Evolutionary conservation across 2,888 invertebrate genomes (phyloP).

Genomic region (Pyrgus malvae): DNA sequence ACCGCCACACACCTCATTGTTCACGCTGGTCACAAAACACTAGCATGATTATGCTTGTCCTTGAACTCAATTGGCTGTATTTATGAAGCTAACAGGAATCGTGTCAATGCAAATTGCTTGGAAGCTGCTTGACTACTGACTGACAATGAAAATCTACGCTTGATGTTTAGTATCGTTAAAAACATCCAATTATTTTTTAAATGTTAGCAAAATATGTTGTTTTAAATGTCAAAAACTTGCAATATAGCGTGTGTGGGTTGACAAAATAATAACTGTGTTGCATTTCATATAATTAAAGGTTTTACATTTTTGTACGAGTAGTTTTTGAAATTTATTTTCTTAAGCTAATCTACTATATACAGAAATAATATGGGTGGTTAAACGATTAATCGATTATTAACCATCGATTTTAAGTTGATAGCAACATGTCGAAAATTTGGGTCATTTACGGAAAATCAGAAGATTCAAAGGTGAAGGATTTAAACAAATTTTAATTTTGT

Average conservation of each 20-base stretch:
- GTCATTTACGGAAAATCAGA: too few relatives aligned
- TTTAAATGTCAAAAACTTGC: too few relatives aligned
- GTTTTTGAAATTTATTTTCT: background rate
- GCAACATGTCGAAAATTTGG: too few relatives aligned
- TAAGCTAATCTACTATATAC: too few relatives aligned
- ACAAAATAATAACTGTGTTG: too few relatives aligned
- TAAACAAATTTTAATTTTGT: background rate
- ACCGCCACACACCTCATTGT: conserved; percentile 73
- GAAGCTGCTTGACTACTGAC: conserved; percentile 55
- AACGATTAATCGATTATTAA: too few relatives aligned
- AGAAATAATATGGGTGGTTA: too few relatives aligned
- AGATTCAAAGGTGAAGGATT: too few relatives aligned
- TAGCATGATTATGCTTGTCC: conserved; percentile 70
- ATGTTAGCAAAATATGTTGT: background rate
- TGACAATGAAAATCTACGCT: conserved; percentile 45
- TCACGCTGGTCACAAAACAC: conserved; percentile 76
- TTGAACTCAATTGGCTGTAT: conserved; percentile 78
- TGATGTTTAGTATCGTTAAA: background rate
- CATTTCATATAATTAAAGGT: too few relatives aligned
- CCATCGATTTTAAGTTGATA: too few relatives aligned
- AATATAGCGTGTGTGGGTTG: too few relatives aligned
- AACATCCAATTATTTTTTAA: background rate
- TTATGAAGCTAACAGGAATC: conserved; percentile 75
- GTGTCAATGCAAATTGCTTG: conserved; percentile 74
- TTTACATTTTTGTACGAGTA: too few relatives aligned